A percentile compares a stretch with the other conserved stretches of the same genome.
phyloP scores from a whole-genome alignment of 2,888 invertebrate genomes.

The Cryptus viduatorius region DNA sequence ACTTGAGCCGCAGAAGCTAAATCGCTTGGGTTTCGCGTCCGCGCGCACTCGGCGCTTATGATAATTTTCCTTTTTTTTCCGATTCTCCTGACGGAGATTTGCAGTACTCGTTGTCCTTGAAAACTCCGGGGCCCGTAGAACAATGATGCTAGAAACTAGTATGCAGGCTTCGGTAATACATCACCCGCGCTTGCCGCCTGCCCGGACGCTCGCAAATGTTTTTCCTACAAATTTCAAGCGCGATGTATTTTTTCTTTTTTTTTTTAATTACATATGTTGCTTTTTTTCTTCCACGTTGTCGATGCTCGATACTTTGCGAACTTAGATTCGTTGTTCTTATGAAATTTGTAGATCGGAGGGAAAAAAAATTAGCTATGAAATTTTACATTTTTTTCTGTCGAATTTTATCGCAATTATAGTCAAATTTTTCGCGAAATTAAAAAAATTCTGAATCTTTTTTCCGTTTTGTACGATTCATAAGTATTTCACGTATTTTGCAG shows the following conservation, averaged over 20 bases:
- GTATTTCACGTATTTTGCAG: background rate
- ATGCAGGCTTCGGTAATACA: conserved; percentile 67
- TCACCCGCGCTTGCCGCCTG: conserved; percentile 36
- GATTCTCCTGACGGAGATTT: conserved; percentile 67
- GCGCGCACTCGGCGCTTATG: conserved; percentile 56
- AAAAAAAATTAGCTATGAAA: too few species aligned
- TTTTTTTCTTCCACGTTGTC: background rate
- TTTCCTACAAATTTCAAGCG: conserved; percentile 19
- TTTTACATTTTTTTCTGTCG: too few species aligned
- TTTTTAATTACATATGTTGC: conserved; percentile 34
- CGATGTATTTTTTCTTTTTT: conserved; percentile 41
- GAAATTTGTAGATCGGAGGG: too few species aligned
- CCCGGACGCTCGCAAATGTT: conserved; percentile 36
- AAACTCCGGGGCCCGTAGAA: conserved; percentile 64
- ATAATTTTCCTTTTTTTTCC: conserved; percentile 52
- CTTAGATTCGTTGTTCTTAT: background rate
- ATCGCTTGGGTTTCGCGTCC: conserved; percentile 57
- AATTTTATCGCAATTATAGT: too few species aligned
- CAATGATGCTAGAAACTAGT: conserved; percentile 71
- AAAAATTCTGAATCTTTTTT: too few species aligned
- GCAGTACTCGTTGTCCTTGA: conserved; percentile 72
- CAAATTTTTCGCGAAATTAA: too few species aligned
- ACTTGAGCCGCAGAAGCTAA: conserved; percentile 66
- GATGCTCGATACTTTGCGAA: background rate
- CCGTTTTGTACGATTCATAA: too few species aligned